Evolutionary conservation across 2,797 vertebrate genomes (phyloP), one percentile per base, ranked within the genome.

Genomic region (Myripristis jacobus): DNA sequence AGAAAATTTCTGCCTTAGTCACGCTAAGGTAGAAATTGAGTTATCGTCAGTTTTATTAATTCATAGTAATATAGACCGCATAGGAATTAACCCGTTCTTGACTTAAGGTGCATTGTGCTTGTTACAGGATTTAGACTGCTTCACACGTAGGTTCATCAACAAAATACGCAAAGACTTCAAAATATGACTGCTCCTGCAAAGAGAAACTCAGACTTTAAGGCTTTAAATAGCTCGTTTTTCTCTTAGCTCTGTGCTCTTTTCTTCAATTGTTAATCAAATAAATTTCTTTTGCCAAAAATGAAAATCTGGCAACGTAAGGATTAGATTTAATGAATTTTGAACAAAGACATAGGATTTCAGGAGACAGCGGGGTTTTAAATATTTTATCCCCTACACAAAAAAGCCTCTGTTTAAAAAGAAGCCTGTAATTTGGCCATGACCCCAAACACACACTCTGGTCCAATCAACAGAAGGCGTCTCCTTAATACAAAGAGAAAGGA

Each of bases 401-500:
- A 80, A 85, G 56, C n/a, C n/a, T 75, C 48, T 54, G 34, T 69
- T 75, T 53, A 46, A 63, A 43, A 57, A 55, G 27, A 65, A 77
- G 74, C 77, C 36, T 48, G 16, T 43, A 21, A 79, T 60, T 73
- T 65, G 19, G n/a, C 48, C 51, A 31, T 85, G 87, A 90, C 80
- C 84, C 83, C 76, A 87, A 87, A 89, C 81, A 76, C 24, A 10
- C 15, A 51, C 70, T 13, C 18, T 9, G 21, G 59, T 72, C 86
- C 85, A 89, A 84, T 91, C 83, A 92, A 88, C 90, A 92, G 88
- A 91, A 79, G 87, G 88, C 82, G 27, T 88, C 85, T 84, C 82
- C 31, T 38, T 76, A 87, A 91, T 80, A 91, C 87, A 91, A 90
- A 91, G 84, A 73, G 84, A 89, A 82, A 89, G 85, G 73, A 83